Evolutionary conservation across 2,888 invertebrate species (phyloP), one percentile per base, ranked within the genome.

Genomic region (Chamaedrilus cognettii): DNA sequence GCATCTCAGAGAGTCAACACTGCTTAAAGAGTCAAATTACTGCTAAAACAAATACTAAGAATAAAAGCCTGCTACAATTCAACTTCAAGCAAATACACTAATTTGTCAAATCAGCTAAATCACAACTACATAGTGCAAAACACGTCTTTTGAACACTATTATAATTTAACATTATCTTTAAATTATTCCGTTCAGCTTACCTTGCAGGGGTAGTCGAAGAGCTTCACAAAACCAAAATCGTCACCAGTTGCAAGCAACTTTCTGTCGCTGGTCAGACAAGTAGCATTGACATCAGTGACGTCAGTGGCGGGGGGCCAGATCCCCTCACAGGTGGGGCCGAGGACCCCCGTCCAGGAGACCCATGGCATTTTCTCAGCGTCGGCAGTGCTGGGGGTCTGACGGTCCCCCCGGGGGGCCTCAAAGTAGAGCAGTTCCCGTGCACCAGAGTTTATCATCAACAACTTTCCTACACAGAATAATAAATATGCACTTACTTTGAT

Each of bases 261-360:
- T 58, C 75, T 76, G 68, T 80, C 80, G 57, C 72, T 72, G 3
- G 81, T 77, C 31, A 83, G 75, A 69, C 79, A 78, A 4, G 82
- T 71, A 15, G 82, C 82, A 72, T 85, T 85, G 26, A 85, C 80
- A 70, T 85, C 85, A 2, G 85, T 85, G 50, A 85, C 78, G 74
- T 85, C 85, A 76, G 80, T 79, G 60, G 79, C 79, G n/a, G 83
- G 81, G 33, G 84, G 83, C 85, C 85, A 85, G 35, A 85, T 78
- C 15, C 85, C 85, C 68, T 81, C 82, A 69, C 81, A 80, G 0
- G 80, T 78, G 4, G 70, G 70, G n/a, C 84, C 85, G 15, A 85
- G 74, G 3, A 84, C 83, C 68, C 83, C 74, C 1, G 84, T 84
- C 82, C 84, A 85, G 19, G 79, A 76, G n/a, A 74, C 68, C 85